These are phyloP conservation scores for Battus philenor DNA, from an alignment of 1,140 invertebrate genomes.

Conservation along the genomic window DNA sequence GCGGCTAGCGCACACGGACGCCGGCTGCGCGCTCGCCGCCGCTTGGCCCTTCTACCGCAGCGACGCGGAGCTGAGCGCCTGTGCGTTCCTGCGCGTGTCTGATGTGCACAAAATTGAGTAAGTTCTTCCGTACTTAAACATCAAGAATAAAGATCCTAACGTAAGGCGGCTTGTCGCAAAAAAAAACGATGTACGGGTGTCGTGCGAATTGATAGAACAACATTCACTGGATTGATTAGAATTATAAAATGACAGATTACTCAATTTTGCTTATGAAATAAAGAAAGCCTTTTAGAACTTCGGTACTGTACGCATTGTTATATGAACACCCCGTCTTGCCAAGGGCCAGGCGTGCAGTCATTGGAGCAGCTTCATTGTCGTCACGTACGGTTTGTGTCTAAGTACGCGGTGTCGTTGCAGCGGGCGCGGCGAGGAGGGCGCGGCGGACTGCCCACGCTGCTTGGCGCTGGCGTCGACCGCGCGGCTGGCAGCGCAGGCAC, in stretches of 20 bases:
- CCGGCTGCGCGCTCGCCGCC: slow-evolving; percentile 6
- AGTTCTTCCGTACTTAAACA: no score
- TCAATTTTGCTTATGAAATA: neutral
- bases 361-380: neutral
- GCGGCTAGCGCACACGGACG: slow-evolving; percentile 19
- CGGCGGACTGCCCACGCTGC: neutral
- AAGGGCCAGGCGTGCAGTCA: neutral
- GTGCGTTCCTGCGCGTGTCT: neutral
- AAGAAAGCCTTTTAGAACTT: no score
- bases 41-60: neutral
- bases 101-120: no score
- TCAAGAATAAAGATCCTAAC: no score
- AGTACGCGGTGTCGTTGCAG: neutral
- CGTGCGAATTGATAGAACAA: no score
- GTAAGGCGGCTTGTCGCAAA: no score
- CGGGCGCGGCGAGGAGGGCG: neutral
- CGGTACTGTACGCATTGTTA: no score
- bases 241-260: no score
- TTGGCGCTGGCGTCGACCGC: neutral
- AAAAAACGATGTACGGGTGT: no score
- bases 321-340: neutral
- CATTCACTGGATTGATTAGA: no score
- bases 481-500: neutral
- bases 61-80: neutral
- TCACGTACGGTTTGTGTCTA: neutral